Base-by-base conservation (phyloP, 1,140 invertebrate genomes). In the Drosophila aff. region DNA sequence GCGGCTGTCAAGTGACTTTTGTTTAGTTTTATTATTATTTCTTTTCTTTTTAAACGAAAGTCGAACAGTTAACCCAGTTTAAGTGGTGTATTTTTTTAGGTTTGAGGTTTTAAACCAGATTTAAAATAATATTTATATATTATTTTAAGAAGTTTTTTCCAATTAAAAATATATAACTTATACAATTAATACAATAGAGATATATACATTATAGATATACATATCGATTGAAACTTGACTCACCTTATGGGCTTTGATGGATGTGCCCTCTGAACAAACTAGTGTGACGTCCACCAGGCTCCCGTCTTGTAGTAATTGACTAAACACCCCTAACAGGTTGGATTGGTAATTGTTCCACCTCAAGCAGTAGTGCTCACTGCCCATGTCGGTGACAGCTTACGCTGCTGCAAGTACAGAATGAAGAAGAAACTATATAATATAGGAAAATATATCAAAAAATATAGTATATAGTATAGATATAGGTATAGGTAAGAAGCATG, bases 281-380 rank as follows among this genome's bases (percentile, higher is more conserved):
- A 98, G 95, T 93, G 97, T 98, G 93, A 98, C 97, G 96, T 98
- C 97, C 93, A 98, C 97, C 94, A 98, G 96, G 94, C 96, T 97
- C 95, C 97, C 97, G 95, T 97, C 97, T 95, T 97, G 96, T 93
- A 98, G 95, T 94, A 98, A 96, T 95, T 98, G 97, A 95, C 97
- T 97, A 96, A 98, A 98, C 94, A 97, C 97, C 94, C 96, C 96
- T 95, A 98, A 95, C 94, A 98, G 95, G 95, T 98, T 98, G 95
- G 96, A 97, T 96, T 97, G 97, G 97, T 97, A 97, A 97, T 97
- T 97, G 96, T 97, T 97, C 97, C 97, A 97, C 96, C 97, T 97
- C 95, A 97, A 96, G 96, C 97, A 97, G 96, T 97, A 97, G 95
- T 97, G 97, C 96, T 97, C 96, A 97, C 97, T 97, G 96, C 96